Evolutionary conservation across 2,113 vertebrate genomes (phyloP).

Genomic region (Pristiophorus japonicus): DNA sequence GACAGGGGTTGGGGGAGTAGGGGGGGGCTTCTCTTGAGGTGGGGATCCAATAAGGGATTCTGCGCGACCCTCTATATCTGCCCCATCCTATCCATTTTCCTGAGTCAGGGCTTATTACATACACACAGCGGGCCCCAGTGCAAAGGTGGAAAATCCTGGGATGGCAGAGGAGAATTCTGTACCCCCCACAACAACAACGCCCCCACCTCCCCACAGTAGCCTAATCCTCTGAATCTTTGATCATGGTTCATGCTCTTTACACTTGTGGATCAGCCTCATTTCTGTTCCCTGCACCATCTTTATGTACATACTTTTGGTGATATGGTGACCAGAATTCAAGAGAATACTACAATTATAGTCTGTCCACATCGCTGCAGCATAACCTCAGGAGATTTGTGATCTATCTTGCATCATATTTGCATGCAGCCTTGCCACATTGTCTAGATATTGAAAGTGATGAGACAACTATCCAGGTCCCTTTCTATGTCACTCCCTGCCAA

Average conservation of each 20-base stretch:
- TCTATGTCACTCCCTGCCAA: not conserved
- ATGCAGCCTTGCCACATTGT: not conserved
- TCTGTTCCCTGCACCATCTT: not conserved
- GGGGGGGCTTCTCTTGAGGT: too few species aligned
- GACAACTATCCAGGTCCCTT: not conserved
- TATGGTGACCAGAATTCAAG: not conserved
- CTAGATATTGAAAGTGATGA: not conserved
- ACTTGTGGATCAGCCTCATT: not conserved
- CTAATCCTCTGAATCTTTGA: too few species aligned
- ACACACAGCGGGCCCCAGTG: too few species aligned
- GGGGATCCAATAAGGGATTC: too few species aligned
- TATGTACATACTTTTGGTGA: not conserved
- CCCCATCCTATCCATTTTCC: too few species aligned
- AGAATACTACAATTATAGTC: not conserved
- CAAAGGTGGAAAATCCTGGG: too few species aligned
- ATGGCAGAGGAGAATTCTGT: too few species aligned
- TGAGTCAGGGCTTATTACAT: too few species aligned
- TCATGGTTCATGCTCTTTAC: not conserved
- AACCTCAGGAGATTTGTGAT: not conserved
- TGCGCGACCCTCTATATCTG: too few species aligned
- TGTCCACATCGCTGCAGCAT: not conserved
- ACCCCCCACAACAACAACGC: too few species aligned
- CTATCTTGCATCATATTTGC: not conserved
- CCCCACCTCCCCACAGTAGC: too few species aligned
- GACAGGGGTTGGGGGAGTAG: too few species aligned